A percentile compares a stretch with the other conserved stretches of the same genome.
Evolutionary conservation across 2,888 invertebrate genomes (phyloP).

Genomic region (Tinea trinotella): DNA sequence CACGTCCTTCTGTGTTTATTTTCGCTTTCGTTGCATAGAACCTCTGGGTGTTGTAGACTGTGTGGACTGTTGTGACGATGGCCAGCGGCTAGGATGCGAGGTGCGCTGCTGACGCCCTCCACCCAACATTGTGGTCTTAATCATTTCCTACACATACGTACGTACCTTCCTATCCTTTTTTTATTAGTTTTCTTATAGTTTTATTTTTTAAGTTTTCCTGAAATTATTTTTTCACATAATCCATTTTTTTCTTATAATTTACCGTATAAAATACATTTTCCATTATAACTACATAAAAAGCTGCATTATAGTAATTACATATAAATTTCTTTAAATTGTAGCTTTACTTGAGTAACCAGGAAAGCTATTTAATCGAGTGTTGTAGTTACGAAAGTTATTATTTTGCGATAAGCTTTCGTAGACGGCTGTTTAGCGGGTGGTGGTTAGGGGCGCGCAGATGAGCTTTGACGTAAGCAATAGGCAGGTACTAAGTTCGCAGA

Average conservation of each 20-base stretch:
- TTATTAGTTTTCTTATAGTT: conserved; percentile 31
- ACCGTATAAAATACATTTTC: not conserved
- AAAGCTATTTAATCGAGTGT: not conserved
- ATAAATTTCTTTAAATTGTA: no score
- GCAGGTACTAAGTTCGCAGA: not conserved
- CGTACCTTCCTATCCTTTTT: conserved; percentile 57
- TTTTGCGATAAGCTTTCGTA: not conserved
- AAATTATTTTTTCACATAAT: not conserved
- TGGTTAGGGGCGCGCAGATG: not conserved
- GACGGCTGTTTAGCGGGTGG: not conserved
- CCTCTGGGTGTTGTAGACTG: conserved; percentile 64
- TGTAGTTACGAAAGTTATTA: not conserved
- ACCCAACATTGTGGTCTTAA: conserved; percentile 64
- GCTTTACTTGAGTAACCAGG: no score
- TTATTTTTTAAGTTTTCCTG: conserved; percentile 25
- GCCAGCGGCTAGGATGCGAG: conserved; percentile 72
- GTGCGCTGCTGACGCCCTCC: conserved; percentile 71
- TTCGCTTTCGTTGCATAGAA: conserved; percentile 72
- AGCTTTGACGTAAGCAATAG: not conserved
- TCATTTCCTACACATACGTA: conserved; percentile 65
- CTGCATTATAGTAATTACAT: not conserved
- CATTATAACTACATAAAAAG: not conserved
- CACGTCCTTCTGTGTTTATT: conserved; percentile 63
- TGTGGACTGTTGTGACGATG: conserved; percentile 68
- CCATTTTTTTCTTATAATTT: conserved; percentile 15